Base-by-base conservation (phyloP, 2,888 invertebrate species). In the Apantesis nais region DNA sequence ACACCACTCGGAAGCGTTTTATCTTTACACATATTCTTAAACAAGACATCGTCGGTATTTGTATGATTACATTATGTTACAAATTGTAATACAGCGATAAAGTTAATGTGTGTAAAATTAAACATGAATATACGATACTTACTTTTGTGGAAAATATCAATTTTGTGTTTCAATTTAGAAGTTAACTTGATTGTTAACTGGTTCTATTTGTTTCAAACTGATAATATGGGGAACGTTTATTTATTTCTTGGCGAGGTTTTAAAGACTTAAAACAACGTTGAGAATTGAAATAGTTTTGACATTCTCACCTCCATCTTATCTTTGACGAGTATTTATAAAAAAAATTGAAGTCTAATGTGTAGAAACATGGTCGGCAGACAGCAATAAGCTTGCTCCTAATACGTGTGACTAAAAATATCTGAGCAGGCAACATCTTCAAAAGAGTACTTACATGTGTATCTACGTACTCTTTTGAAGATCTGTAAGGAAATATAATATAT, bases 171-270 rank as follows among this genome's bases (percentile, higher is more conserved):
- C 41, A 67, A 73, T 71, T 67, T 68, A 60, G 29, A 61, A 63
- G 64, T 64, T 41, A n/a, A 71, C 60, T 71, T 65, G 70, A 70
- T 37, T 65, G 64, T 66, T 22, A 73, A 52, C 31, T 52, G 61
- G 75, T 55, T 62, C 29, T 29, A 71, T 71, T 62, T 71, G 31
- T 71, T 69, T 62, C 62, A 70, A 64, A 19, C 44, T 63, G 68
- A 31, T 61, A 66, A 68, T 25, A 67, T 34, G 55, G 25, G 44
- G n/a, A 71, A 66, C 39, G 37, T 60, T 63, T 69, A 41, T 48
- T 44, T 60, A 62, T 58, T 44, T 44, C 14, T 68, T n/a, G 34
- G 29, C 4, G 3, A 44, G 16, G 4, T 44, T 44, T 52, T 52
- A 11, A 8, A 14, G 55, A 25, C n/a, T 12, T 22, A 4, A 25